These are phyloP conservation scores for Syrphus vitripennis DNA, from an alignment of 2,888 invertebrate species.

Conservation along the genomic window DNA sequence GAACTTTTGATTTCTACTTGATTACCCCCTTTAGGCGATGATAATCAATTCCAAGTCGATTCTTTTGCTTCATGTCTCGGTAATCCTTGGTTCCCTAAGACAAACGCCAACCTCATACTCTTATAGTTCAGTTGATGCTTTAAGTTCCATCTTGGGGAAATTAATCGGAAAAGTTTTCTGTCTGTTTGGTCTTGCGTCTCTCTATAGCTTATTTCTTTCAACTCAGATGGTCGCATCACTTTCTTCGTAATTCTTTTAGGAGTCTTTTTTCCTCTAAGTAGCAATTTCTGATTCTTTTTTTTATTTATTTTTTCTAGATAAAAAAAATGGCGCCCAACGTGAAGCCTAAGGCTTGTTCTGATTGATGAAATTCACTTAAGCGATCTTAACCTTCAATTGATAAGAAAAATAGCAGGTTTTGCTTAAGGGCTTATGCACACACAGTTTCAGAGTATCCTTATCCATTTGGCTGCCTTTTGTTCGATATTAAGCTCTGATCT, in stretches of 20 bases:
- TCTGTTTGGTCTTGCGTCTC: constrained; percentile 23
- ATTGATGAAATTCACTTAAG: constrained; percentile 69
- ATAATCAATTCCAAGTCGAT: constrained; percentile 70
- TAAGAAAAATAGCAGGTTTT: constrained; percentile 50
- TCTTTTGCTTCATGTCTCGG: constrained; percentile 38
- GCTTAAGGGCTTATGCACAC: constrained; percentile 8
- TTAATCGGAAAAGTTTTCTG: constrained; percentile 66
- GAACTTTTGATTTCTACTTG: constrained; percentile 69
- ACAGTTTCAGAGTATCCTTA: background rate
- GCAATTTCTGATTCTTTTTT: background rate
- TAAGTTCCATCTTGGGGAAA: constrained; percentile 49
- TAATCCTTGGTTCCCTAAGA: constrained; percentile 45
- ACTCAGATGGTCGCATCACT: background rate
- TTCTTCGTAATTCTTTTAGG: background rate
- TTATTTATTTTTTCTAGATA: too few species aligned
- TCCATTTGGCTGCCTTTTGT: background rate
- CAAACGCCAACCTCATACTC: constrained; percentile 13
- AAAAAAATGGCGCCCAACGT: constrained; percentile 17
- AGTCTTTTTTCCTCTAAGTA: background rate
- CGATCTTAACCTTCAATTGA: constrained; percentile 59
- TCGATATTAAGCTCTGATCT: constrained; percentile 9
- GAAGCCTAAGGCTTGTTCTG: constrained; percentile 25
- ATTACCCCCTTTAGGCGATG: constrained; percentile 67
- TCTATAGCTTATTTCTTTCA: constrained; percentile 5
- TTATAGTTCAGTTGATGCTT: constrained; percentile 20